These are phyloP conservation scores for Perdita meconis DNA, from an alignment of 2,888 invertebrate genomes.

Conservation along the genomic window DNA sequence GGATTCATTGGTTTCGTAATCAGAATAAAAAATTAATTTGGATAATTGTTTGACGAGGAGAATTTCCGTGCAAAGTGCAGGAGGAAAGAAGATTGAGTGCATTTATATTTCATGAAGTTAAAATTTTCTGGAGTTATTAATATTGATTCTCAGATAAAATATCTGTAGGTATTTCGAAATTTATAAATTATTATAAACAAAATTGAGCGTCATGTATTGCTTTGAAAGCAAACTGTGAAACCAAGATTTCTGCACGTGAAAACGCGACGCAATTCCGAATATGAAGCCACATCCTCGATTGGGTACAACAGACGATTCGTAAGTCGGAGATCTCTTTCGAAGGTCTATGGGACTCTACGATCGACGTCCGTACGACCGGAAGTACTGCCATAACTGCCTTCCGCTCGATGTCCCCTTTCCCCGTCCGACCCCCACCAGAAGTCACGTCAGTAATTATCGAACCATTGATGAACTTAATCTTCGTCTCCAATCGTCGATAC, in stretches of 20 bases:
- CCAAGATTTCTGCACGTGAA: not conserved
- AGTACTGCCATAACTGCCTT: constrained; percentile 79
- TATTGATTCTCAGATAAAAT: too few relatives aligned
- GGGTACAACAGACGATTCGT: constrained; percentile 39
- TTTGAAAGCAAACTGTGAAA: too few relatives aligned
- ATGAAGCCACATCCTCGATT: constrained; percentile 1
- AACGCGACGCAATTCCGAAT: not conserved
- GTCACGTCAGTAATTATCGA: constrained; percentile 68
- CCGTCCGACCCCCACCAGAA: constrained; percentile 53
- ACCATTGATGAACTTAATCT: constrained; percentile 64
- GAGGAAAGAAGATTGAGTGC: not conserved
- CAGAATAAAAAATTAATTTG: not conserved
- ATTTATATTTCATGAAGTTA: too few relatives aligned
- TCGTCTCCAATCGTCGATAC: constrained; percentile 31
- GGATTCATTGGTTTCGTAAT: constrained; percentile 9
- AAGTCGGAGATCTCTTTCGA: constrained; percentile 71
- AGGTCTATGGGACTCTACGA: constrained; percentile 70
- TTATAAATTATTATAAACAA: not conserved
- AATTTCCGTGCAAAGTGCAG: not conserved
- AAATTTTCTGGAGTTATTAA: too few relatives aligned
- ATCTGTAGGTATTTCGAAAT: too few relatives aligned
- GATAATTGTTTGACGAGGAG: not conserved
- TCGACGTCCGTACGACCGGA: constrained; percentile 77
- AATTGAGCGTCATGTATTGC: too few relatives aligned
- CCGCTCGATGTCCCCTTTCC: constrained; percentile 74